These are phyloP conservation scores for Phaetusa simplex DNA, from an alignment of 2,113 vertebrate genomes.

Conservation along the genomic window DNA sequence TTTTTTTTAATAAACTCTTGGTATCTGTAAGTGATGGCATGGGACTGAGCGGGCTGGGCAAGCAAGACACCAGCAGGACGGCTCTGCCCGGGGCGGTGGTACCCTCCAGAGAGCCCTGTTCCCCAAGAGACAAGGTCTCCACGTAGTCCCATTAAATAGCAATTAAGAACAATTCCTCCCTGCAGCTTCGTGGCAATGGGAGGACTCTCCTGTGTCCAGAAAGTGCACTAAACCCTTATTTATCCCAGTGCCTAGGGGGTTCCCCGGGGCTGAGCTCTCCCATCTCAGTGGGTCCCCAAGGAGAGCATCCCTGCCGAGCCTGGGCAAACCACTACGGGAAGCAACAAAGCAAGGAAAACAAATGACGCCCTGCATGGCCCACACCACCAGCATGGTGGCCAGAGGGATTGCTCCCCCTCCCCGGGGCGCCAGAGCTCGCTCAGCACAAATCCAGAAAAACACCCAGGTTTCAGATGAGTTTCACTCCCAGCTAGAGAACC, in stretches of 20 bases:
- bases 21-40: accelerated
- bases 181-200: not conserved
- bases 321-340: accelerated
- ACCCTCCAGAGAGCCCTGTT: not conserved
- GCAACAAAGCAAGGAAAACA: not conserved
- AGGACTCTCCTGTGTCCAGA: not conserved
- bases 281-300: not conserved
- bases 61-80: accelerated
- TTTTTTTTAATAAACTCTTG: not conserved
- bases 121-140: not conserved
- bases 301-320: not conserved
- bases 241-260: too few relatives aligned
- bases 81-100: not conserved
- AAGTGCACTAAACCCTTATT: not conserved
- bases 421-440: not conserved
- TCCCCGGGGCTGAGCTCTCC: not conserved
- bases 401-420: not conserved
- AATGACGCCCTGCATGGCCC: accelerated
- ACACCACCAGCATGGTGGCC: not conserved
- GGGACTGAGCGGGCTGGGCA: not conserved
- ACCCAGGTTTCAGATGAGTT: not conserved
- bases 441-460: not conserved
- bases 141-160: not conserved
- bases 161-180: not conserved
- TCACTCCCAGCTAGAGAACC: not conserved